Base-by-base conservation (phyloP, 2,113 vertebrate species). In the Chamaea fasciata region DNA sequence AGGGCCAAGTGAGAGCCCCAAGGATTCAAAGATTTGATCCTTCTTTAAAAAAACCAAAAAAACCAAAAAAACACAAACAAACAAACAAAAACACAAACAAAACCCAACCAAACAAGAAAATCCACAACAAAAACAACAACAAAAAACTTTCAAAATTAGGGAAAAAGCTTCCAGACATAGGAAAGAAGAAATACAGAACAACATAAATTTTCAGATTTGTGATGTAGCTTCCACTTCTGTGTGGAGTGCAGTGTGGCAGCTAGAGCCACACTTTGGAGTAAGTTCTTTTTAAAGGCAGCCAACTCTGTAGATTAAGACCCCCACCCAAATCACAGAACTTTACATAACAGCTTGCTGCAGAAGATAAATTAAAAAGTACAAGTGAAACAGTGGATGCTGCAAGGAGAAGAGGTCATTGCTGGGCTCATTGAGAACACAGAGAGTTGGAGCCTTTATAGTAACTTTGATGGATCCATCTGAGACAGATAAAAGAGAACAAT, bases 401-500 rank as follows among this genome's bases (percentile, higher is more conserved):
- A 60, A 55, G 46, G 17, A 63, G 70, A 90, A 83, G 56, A 78
- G 35, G 28, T 78, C 41, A 12, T 41, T 78, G 53, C 44, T 68
- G 60, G 0, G 1, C 42, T 89, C 69, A 33, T 3, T 30, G 55
- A 91, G 70, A 89, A 87, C 57, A 82, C 19, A 81, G 67, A 63
- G 17, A n/a, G 7, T 0, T 49, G 31, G 53, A 91, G 15, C 19
- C 35, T 42, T 92, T 94, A 67, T 50, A 83, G 42, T 41, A 60
- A 81, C 60, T 92, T 92, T 57, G 44, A 35, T 74, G 85, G 24
- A 75, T 90, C 68, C 94, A 82, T 56, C 73, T 77, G 73, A 90
- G 64, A 21, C 47, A 92, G 67, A 94, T 94, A 86, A 90, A 94
- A 90, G 64, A 90, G 86, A 83, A 35, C 27, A 86, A 19, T 50